Base-by-base conservation (phyloP, 2,888 invertebrate genomes). In the Phyto melanocephala region DNA sequence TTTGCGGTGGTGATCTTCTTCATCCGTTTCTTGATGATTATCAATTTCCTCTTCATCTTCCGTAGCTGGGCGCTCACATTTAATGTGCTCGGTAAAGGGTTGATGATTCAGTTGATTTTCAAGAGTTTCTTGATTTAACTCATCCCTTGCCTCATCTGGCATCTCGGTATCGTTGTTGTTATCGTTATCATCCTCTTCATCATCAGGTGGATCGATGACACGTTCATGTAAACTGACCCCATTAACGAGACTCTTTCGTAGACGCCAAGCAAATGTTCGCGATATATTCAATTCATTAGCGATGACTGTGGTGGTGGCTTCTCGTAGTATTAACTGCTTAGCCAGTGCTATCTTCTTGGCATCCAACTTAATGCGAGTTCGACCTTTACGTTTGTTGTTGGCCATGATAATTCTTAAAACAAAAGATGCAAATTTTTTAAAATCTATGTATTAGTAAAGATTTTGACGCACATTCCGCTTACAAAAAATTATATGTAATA, bases 351-450 rank as follows among this genome's bases (percentile, higher is more conserved):
- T 90, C 83, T 90, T 90, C 77, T 87, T 88, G 54, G 90, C 90
- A 68, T 90, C 90, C 84, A 90, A 84, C 84, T 90, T 90, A 70
- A 91, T 90, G 81, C 91, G 91, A 85, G 90, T 90, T 65, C 90
- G 88, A 24, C 91, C 90, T 84, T 90, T 91, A 45, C 90, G 88
- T 74, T 91, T 91, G 60, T 84, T 86, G 52, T 87, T 89, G 35
- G 87, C 87, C 85, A 89, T 80, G 8, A 86, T 84, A 52, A 85
- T 76, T 81, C 85, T 85, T 42, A 1, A 81, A 76, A 7, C 1
- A 11, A 1, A 50, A 11, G 4, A 13, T n/a, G n/a, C n/a, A n/a
- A n/a, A n/a, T n/a, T n/a, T n/a, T n/a, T n/a, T n/a, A n/a, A n/a
- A n/a, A n/a, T n/a, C n/a, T n/a, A n/a, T n/a, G n/a, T n/a, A n/a